Base-by-base conservation (phyloP, 2,888 invertebrate species). In the Chloroclystis v-ata region DNA sequence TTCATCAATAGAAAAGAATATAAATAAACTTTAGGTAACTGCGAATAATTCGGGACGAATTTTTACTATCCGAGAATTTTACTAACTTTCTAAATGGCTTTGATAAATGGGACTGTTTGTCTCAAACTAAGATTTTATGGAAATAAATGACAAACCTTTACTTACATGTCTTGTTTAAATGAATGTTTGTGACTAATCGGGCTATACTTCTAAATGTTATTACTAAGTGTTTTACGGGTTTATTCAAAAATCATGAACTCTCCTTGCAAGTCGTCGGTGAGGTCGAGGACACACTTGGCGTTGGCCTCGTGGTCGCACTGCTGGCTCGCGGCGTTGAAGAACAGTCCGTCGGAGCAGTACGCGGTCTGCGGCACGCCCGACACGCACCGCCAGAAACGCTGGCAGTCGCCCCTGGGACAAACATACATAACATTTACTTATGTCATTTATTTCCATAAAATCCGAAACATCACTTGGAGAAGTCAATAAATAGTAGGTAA, bases 281-380 rank as follows among this genome's bases (percentile, higher is more conserved):
- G 57, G 2, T 63, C 47, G 0, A 67, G 61, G 0, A 43, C 11
- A 43, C 87, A 88, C 2, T 67, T 70, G 0, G 71, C 74, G 43
- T 86, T 88, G 1, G 78, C 82, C 46, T 85, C 86, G 57, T 75
- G 80, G 62, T 88, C 87, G 44, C 87, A 88, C 49, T 82, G 82
- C 28, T 81, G 72, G 0, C 69, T 69, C 1, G 44, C 39, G 9
- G 72, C 69, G 62, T 85, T 85, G 75, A 86, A 88, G 68, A 72
- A 83, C 0, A 87, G 67, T 0, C 87, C 87, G 38, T 86, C 86
- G 0, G 78, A 56, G 40, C 87, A 88, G 68, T 72, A 78, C 0
- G 54, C 56, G 0, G 71, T 59, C 28, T 78, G 70, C 0, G 81
- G 72, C 0, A 75, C 52, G 0, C 84, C 83, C 2, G 60, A 54